Percentiles rank a stretch among this genome's conserved stretches.
Evolutionary conservation across 1,140 invertebrate species (phyloP).

Genomic region (Polypedilum pembai): DNA sequence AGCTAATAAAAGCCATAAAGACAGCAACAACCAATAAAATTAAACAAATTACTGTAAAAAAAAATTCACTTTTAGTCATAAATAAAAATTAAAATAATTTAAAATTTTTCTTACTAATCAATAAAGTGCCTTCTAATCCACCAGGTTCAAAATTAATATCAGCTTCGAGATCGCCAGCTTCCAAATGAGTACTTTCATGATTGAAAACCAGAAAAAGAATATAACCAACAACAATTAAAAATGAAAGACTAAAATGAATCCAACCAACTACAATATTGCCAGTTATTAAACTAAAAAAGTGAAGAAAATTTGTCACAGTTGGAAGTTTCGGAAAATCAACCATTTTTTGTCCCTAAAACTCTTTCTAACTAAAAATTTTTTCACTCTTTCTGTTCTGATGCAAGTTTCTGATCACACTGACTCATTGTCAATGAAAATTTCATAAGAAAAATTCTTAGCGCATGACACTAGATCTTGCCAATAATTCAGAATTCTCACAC

Average conservation of each 20-base stretch:
- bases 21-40: neutral
- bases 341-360: neutral
- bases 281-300: neutral
- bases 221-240: neutral
- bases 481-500: no score
- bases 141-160: neutral
- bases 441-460: no score
- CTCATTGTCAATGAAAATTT: no score
- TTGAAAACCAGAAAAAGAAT: neutral
- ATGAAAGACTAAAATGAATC: neutral
- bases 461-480: no score
- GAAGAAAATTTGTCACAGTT: neutral
- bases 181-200: neutral
- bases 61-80: neutral
- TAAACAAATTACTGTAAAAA: neutral
- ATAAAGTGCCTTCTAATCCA: neutral
- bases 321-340: neutral
- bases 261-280: neutral
- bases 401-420: no score
- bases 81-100: no score
- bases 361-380: no score
- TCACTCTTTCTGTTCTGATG: no score
- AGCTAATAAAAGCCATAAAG: neutral
- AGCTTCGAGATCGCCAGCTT: neutral
- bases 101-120: neutral